Conservation (phyloP, 2,797 vertebrate genomes). For the Epinephelus coioides region DNA sequence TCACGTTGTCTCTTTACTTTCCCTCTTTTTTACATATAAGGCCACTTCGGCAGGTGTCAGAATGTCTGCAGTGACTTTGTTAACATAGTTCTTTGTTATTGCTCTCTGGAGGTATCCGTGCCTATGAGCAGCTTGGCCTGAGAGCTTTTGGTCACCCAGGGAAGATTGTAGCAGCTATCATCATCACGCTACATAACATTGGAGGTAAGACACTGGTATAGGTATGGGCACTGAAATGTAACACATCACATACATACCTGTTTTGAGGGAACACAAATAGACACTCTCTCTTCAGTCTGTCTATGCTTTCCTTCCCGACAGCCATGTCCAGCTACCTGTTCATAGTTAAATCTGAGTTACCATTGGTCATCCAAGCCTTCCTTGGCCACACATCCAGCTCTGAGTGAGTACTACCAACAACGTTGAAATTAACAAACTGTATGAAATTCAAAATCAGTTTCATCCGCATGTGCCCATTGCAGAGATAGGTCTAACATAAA, state of each 20-base stretch:
- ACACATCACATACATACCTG: background rate
- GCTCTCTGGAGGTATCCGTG: slow-evolving; percentile 86
- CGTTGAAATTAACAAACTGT: slow-evolving; percentile 22
- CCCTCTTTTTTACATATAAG: too few relatives aligned
- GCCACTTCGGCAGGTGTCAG: background rate
- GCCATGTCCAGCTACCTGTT: slow-evolving; percentile 94
- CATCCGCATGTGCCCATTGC: background rate
- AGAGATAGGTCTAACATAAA: background rate
- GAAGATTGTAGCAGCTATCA: slow-evolving; percentile 86
- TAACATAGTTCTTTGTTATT: background rate
- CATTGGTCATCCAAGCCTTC: slow-evolving; percentile 90
- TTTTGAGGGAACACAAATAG: background rate
- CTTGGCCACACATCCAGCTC: slow-evolving; percentile 77
- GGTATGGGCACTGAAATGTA: background rate
- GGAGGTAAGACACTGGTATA: slow-evolving; percentile 83
- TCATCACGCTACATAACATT: slow-evolving; percentile 91
- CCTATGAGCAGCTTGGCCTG: slow-evolving; percentile 91
- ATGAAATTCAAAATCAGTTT: background rate
- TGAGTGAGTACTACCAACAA: slow-evolving; percentile 79
- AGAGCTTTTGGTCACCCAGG: slow-evolving; percentile 88
- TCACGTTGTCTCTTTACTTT: background rate
- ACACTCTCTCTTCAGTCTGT: background rate
- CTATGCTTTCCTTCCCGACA: slow-evolving; percentile 62
- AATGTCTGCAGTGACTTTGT: background rate
- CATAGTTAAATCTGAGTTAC: slow-evolving; percentile 92